phyloP scores from a whole-genome alignment of 2,113 vertebrate genomes.

The Pomatorhinus ruficollis region DNA sequence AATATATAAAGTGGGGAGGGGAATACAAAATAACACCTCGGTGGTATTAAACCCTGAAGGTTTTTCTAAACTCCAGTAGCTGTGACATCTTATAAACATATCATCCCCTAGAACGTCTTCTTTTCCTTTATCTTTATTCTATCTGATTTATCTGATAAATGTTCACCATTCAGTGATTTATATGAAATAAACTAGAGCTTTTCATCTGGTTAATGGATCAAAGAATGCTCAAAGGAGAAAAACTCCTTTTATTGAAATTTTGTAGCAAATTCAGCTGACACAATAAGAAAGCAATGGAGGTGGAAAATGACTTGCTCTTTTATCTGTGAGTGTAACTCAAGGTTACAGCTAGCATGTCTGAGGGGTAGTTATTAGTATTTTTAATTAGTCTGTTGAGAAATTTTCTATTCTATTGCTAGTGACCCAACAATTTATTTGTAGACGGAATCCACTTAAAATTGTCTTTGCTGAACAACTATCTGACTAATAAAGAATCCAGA shows the following conservation, averaged over 20 bases:
- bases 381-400: neutral
- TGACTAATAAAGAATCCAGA: neutral
- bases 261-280: neutral
- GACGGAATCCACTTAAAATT: neutral
- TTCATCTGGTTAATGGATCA: neutral
- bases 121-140: neutral
- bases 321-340: neutral
- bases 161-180: neutral
- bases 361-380: neutral
- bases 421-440: neutral
- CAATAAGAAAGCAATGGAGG: neutral
- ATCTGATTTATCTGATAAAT: neutral
- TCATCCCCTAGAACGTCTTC: neutral
- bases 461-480: neutral
- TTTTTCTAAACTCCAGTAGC: neutral
- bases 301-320: neutral
- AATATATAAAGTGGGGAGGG: neutral
- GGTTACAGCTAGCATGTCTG: neutral
- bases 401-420: neutral
- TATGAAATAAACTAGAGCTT: neutral
- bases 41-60: neutral
- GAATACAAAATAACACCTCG: neutral
- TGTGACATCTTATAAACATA: neutral
- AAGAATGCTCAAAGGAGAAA: neutral
- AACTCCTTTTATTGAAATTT: neutral